These are phyloP conservation scores for Schizaphis graminum DNA, from an alignment of 2,888 invertebrate species.

Conservation along the genomic window DNA sequence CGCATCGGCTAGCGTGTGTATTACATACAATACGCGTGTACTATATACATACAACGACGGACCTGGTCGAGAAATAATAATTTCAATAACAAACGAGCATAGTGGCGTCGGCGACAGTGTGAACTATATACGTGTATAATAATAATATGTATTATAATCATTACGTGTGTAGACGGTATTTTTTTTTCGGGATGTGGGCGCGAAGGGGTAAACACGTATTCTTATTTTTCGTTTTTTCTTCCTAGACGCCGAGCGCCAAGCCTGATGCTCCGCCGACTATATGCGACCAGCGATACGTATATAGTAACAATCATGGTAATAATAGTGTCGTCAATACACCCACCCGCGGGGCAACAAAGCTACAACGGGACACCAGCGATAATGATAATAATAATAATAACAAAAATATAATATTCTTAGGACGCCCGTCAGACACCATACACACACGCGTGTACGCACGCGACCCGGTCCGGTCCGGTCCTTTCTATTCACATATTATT, in stretches of 20 bases:
- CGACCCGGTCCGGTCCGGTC: not conserved
- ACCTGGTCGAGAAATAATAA: constrained; percentile 9
- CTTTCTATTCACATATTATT: not conserved
- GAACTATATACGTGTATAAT: not conserved
- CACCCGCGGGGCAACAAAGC: not conserved
- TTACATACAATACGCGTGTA: not conserved
- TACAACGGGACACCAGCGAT: not conserved
- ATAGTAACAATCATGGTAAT: not conserved
- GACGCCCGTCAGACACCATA: constrained; percentile 5
- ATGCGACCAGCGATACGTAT: constrained; percentile 3
- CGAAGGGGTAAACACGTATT: not conserved
- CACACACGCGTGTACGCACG: not conserved
- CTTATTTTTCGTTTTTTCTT: not conserved
- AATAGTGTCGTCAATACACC: constrained; percentile 7
- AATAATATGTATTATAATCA: not conserved
- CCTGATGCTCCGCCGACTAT: not conserved
- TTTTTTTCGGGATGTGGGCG: constrained; percentile 9
- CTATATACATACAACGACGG: not conserved
- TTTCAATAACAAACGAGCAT: constrained; percentile 22
- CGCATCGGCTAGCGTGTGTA: not conserved
- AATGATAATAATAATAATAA: not conserved
- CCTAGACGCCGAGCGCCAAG: not conserved
- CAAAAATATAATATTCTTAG: not conserved
- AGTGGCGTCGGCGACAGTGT: constrained; percentile 42
- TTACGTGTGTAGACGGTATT: not conserved